Evolutionary conservation across 1,140 invertebrate species (phyloP).

Genomic region (Macrobrachium rosenbergii): DNA sequence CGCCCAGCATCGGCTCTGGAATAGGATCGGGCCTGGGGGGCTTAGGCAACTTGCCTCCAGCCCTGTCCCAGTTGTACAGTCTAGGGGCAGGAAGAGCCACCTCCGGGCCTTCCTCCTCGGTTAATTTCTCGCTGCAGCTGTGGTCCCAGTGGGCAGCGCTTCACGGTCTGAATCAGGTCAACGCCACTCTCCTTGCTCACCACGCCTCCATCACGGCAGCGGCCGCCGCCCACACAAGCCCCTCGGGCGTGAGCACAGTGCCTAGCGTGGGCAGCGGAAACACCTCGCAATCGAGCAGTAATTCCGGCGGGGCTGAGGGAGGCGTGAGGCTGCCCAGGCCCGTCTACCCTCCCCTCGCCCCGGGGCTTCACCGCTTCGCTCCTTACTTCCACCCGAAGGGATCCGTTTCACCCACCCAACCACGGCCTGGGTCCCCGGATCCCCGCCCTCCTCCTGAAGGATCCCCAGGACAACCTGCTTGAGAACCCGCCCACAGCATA

Average conservation of each 20-base stretch:
- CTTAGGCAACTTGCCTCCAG: constrained; percentile 39
- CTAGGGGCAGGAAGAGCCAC: constrained; percentile 24
- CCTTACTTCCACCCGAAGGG: constrained; percentile 55
- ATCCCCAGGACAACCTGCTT: constrained; percentile 49
- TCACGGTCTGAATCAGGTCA: constrained; percentile 53
- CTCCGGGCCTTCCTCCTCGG: constrained; percentile 24
- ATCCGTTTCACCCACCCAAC: constrained; percentile 38
- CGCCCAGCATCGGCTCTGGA: constrained; percentile 30
- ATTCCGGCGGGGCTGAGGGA: constrained; percentile 19
- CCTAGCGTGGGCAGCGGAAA: constrained; percentile 21
- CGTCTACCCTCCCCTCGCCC: constrained; percentile 45
- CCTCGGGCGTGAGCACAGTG: constrained; percentile 26
- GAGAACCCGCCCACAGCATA: constrained; percentile 31
- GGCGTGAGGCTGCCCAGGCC: constrained; percentile 55
- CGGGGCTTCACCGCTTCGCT: constrained; percentile 46
- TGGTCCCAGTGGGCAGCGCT: constrained; percentile 57
- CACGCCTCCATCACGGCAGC: constrained; percentile 53
- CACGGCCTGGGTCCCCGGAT: constrained; percentile 41
- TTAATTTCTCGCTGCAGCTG: constrained; percentile 54
- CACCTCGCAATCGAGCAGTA: constrained; percentile 22
- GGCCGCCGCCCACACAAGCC: constrained; percentile 41
- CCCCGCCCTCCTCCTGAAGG: constrained; percentile 54
- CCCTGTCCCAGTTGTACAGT: constrained; percentile 47
- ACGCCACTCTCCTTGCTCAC: constrained; percentile 49
- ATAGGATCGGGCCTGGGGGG: constrained; percentile 13